Evolutionary conservation across 64 coral and sea anemone species (phyloP).

Genomic region (Porites lutea): DNA sequence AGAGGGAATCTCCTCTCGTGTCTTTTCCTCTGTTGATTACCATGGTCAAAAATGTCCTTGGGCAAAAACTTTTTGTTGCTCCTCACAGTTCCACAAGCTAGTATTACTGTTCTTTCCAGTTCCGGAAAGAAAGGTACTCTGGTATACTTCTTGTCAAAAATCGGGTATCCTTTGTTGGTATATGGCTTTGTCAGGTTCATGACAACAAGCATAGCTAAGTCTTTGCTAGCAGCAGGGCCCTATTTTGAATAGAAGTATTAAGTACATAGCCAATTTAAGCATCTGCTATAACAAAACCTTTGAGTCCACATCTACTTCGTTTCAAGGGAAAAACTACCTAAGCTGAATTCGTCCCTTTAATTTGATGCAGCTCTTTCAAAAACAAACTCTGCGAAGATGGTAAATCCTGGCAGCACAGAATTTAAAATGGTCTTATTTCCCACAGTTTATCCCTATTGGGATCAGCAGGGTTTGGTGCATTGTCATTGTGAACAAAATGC

Average conservation of each 20-base stretch:
- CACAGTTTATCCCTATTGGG: constrained; percentile 1
- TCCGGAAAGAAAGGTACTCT: constrained; percentile 30
- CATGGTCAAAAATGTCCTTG: constrained; percentile 24
- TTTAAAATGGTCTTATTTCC: neutral
- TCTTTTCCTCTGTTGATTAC: neutral
- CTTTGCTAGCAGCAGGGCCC: constrained; percentile 30
- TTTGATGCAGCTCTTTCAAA: constrained; percentile 40
- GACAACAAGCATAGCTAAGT: constrained; percentile 24
- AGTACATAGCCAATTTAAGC: constrained; percentile 33
- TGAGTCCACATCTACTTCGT: constrained; percentile 24
- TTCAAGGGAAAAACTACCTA: constrained; percentile 49
- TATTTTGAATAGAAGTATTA: constrained; percentile 18
- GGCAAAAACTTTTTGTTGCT: constrained; percentile 43
- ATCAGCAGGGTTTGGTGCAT: neutral
- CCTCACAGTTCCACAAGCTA: constrained; percentile 50
- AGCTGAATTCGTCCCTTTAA: constrained; percentile 44
- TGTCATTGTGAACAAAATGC: constrained; percentile 48
- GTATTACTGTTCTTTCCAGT: constrained; percentile 24
- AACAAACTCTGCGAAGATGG: constrained; percentile 39
- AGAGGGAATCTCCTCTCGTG: neutral
- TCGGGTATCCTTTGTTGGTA: constrained; percentile 16
- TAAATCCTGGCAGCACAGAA: neutral
- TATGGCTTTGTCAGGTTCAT: constrained; percentile 16
- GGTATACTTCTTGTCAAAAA: constrained; percentile 44
- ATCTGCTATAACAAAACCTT: constrained; percentile 46